Evolutionary conservation across 2,113 vertebrate genomes (phyloP), one percentile per base, ranked within the genome.

Genomic region (Cercocebus atys): DNA sequence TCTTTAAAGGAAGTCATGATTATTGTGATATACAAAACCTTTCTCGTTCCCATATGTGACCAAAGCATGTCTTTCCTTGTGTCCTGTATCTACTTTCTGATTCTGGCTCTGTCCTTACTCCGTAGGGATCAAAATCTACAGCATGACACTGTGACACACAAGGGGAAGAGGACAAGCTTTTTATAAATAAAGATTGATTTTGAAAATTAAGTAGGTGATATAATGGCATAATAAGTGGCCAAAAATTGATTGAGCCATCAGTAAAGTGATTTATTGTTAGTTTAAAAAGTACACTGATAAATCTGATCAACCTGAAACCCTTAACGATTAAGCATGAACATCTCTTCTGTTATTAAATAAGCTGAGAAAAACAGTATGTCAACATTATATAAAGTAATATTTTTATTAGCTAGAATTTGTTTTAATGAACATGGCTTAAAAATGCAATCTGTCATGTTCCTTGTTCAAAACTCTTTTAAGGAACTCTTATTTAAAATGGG

Each of bases 181-280:
- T 75, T 89, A 96, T 78, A 83, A 95, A 80, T 87, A 91, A 96
- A 84, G 22, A 96, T 90, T 97, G 92, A 96, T 98, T 94, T 84
- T 25, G 76, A 88, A 95, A 90, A 85, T 92, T 97, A 97, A 97
- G 72, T 88, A 93, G 79, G 90, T 97, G 45, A 97, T 94, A 89
- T 83, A 95, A 97, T 94, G 55, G 86, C 95, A 96, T 89, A 94
- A 97, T 96, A 97, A 97, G 93, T 94, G 81, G 30, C 55, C 6
- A 88, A 96, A 96, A 96, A 97, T 97, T 87, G 90, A 97, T 95
- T 98, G 91, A 97, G n/a, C 59, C 43, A 90, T 93, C 80, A 92
- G 91, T 93, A 95, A 97, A 94, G 35, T 96, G 75, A 97, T 97
- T 92, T 94, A 98, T 96, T 88, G 45, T 79, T 93, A 78, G 55